phyloP scores from a whole-genome alignment of 2,888 invertebrate genomes.

The Folsomia candida region DNA sequence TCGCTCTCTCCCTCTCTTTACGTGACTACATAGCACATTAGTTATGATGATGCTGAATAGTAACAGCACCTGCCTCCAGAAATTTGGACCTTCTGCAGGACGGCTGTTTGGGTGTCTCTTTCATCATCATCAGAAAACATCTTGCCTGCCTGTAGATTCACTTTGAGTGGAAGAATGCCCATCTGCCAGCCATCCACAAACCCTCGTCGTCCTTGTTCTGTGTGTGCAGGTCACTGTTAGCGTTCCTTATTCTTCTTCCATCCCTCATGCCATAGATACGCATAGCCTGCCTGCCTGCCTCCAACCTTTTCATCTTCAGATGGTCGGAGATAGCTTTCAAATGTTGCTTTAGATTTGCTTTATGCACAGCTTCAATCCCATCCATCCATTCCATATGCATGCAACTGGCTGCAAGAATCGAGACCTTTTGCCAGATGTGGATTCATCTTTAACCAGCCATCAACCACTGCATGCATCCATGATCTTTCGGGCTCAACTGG shows the following conservation, averaged over 20 bases:
- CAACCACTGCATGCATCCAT: background rate
- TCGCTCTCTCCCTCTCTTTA: too few species aligned
- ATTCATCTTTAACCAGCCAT: background rate
- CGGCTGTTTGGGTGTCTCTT: conserved; percentile 9
- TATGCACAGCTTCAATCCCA: background rate
- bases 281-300: too few species aligned
- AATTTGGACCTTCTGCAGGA: background rate
- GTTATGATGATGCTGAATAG: too few species aligned
- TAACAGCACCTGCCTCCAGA: conserved; percentile 18
- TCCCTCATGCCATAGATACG: too few species aligned
- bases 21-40: too few species aligned
- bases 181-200: conserved; percentile 36
- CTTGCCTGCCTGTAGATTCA: conserved; percentile 15
- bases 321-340: too few species aligned
- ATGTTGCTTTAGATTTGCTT: too few species aligned
- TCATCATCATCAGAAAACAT: conserved; percentile 18
- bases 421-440: background rate
- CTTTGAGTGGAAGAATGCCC: conserved; percentile 27
- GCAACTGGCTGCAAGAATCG: too few species aligned
- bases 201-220: conserved; percentile 19
- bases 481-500: background rate
- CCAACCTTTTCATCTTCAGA: too few species aligned
- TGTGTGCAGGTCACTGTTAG: background rate
- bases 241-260: too few species aligned
- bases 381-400: too few species aligned